Conservation (phyloP, 2,113 vertebrate genomes). For the Atherinomorus stipes region DNA sequence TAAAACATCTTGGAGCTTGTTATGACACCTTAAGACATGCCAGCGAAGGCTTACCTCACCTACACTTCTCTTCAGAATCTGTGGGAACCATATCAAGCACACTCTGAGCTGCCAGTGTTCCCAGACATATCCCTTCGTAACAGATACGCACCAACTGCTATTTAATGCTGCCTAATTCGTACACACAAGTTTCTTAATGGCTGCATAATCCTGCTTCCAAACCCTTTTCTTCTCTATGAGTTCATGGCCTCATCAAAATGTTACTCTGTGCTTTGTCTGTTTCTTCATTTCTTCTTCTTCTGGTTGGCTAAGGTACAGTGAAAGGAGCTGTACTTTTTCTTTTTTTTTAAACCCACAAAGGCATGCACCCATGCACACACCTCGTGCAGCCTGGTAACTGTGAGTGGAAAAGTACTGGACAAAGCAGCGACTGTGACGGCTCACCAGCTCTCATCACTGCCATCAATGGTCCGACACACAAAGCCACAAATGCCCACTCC, state of each 20-base stretch:
- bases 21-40: no score
- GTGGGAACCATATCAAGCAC: neutral
- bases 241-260: slow-evolving; percentile 10
- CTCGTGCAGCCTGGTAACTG: neutral
- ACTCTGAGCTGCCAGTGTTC: neutral
- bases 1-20: no score
- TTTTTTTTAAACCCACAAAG: neutral
- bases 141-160: slow-evolving; percentile 4
- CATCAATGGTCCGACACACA: slow-evolving; percentile 11
- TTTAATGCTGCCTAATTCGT: neutral
- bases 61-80: neutral
- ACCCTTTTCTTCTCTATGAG: neutral
- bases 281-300: neutral
- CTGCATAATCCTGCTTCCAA: neutral
- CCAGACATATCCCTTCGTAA: neutral
- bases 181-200: neutral
- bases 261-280: neutral
- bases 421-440: slow-evolving; percentile 14
- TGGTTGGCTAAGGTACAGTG: slow-evolving; percentile 13
- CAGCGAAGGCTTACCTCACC: no score
- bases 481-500: neutral
- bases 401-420: slow-evolving; percentile 69
- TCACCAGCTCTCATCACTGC: slow-evolving; percentile 10
- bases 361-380: neutral
- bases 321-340: neutral